Evolutionary conservation across 2,113 vertebrate genomes (phyloP).

Genomic region (Pedetes capensis): DNA sequence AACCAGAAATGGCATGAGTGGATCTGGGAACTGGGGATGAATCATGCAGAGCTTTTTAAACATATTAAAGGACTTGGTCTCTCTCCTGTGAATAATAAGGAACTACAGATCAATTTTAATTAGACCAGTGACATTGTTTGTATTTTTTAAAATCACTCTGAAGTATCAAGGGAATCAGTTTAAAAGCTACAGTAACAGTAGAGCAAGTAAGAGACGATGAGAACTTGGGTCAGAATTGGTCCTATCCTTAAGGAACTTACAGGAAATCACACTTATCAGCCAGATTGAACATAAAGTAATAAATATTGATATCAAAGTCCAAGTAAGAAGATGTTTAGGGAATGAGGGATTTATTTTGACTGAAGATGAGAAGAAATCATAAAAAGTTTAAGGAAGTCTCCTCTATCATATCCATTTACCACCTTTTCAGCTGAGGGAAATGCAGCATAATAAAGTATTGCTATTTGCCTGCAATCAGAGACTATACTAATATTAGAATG

Average conservation of each 20-base stretch:
- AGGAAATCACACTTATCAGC: neutral
- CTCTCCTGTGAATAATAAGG: neutral
- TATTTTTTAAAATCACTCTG: neutral
- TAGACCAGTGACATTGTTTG: neutral
- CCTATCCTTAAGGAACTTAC: neutral
- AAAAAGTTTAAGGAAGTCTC: neutral
- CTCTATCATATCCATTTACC: neutral
- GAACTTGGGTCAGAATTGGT: neutral
- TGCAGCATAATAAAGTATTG: neutral
- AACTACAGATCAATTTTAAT: neutral
- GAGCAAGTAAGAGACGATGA: neutral
- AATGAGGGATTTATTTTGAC: slow-evolving; percentile 11
- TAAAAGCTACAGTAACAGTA: neutral
- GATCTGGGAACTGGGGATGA: neutral
- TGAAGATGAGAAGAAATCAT: neutral
- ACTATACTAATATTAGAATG: neutral
- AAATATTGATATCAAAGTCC: neutral
- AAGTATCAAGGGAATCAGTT: neutral
- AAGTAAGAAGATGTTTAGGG: neutral
- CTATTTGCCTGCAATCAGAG: neutral
- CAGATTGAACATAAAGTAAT: neutral
- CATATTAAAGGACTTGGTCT: neutral
- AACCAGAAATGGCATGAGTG: neutral
- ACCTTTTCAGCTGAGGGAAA: neutral
- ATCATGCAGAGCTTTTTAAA: neutral